Conservation (phyloP, 2,797 vertebrate genomes). For the Enoplosus armatus region DNA sequence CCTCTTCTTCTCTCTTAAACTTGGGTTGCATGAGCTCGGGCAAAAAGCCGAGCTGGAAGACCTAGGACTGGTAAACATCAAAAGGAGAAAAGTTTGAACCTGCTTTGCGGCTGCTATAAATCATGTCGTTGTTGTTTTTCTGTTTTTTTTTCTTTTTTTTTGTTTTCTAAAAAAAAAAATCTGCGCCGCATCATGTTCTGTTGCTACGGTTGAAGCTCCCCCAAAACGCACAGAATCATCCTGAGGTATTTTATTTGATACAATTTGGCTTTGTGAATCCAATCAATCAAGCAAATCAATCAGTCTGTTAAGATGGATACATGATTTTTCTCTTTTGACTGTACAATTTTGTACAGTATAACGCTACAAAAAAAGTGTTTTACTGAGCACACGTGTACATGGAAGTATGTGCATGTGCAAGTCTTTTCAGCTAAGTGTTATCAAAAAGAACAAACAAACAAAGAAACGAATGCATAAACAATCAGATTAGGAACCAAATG, state of each 20-base stretch:
- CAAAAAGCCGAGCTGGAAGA: constrained; percentile 83
- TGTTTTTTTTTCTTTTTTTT: constrained; percentile 7
- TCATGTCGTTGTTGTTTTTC: constrained; percentile 27
- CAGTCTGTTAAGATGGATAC: constrained; percentile 64
- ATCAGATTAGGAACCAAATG: constrained; percentile 66
- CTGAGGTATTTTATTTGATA: constrained; percentile 86
- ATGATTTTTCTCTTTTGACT: constrained; percentile 50
- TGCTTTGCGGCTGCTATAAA: constrained; percentile 57
- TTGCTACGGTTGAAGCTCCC: constrained; percentile 68
- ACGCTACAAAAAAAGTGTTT: constrained; percentile 63
- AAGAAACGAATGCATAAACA: constrained; percentile 57
- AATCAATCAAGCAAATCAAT: constrained; percentile 77
- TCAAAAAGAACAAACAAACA: constrained; percentile 48
- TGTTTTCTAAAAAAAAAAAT: constrained; percentile 68
- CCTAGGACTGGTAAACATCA: constrained; percentile 84
- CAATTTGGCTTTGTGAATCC: constrained; percentile 83
- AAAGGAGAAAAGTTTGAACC: constrained; percentile 67
- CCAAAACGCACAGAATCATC: constrained; percentile 82
- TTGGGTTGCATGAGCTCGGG: constrained; percentile 67
- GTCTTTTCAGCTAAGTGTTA: constrained; percentile 59
- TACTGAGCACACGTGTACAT: constrained; percentile 59
- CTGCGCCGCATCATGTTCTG: constrained; percentile 56
- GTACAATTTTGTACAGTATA: constrained; percentile 64
- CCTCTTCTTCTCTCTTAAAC: constrained; percentile 59
- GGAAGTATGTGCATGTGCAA: constrained; percentile 70